Evolutionary conservation across 2,888 invertebrate genomes (phyloP).

Genomic region (Drosophila niveifrons): DNA sequence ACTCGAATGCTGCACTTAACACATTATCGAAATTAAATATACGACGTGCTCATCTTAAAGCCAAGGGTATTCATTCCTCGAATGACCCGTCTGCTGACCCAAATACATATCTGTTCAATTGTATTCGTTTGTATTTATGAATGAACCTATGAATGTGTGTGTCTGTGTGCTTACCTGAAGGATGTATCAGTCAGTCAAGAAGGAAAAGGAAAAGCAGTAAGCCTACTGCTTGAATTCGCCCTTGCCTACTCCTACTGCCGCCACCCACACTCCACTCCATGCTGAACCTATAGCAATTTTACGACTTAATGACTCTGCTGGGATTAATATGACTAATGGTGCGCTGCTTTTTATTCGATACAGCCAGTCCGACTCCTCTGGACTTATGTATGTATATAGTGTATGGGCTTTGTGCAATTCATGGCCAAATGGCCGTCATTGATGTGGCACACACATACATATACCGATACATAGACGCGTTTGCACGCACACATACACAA

Average conservation of each 20-base stretch:
- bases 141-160: constrained; percentile 1
- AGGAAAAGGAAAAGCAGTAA: constrained; percentile 23
- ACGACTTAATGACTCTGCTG: constrained; percentile 81
- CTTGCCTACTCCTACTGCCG: background rate
- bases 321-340: constrained; percentile 82
- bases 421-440: constrained; percentile 60
- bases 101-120: constrained; percentile 28
- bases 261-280: constrained; percentile 2
- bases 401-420: constrained; percentile 71
- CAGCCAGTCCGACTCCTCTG: constrained; percentile 24
- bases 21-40: constrained; percentile 47
- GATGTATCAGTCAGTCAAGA: constrained; percentile 51
- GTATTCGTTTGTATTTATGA: constrained; percentile 2
- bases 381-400: constrained; percentile 7
- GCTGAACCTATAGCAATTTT: constrained; percentile 69
- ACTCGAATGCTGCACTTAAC: constrained; percentile 17
- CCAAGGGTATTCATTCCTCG: constrained; percentile 44
- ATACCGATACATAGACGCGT: constrained; percentile 27
- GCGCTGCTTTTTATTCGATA: constrained; percentile 68
- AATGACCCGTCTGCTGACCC: constrained; percentile 45
- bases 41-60: constrained; percentile 51
- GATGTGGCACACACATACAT: constrained; percentile 26
- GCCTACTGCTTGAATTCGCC: constrained; percentile 29
- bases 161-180: constrained; percentile 44
- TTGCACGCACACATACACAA: constrained; percentile 25